These are phyloP conservation scores for Basileuterus tristriatus DNA, from an alignment of 2,797 vertebrate species.

Conservation along the genomic window DNA sequence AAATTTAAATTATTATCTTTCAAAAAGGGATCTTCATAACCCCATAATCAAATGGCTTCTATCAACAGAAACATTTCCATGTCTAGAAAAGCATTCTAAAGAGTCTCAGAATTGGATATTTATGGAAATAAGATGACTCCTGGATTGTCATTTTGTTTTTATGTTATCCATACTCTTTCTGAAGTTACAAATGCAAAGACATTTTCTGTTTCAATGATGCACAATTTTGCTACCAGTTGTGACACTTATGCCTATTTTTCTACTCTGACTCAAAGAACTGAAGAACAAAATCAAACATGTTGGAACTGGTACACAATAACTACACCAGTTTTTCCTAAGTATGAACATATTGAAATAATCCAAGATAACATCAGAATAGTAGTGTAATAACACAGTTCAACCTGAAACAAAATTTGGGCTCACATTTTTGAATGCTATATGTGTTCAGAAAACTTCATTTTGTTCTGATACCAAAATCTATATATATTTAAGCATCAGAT, in stretches of 20 bases:
- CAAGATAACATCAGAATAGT: background rate
- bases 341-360: background rate
- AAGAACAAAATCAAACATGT: slow-evolving; percentile 6
- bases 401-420: background rate
- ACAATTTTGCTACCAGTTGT: background rate
- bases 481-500: background rate
- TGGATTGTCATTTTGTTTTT: slow-evolving; percentile 50
- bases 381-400: background rate
- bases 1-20: slow-evolving; percentile 57
- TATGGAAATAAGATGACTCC: slow-evolving; percentile 53
- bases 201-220: background rate
- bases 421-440: background rate
- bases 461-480: background rate
- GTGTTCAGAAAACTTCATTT: background rate
- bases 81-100: slow-evolving; percentile 30
- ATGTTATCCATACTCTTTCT: background rate
- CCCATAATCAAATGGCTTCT: slow-evolving; percentile 41
- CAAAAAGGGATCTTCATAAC: slow-evolving; percentile 33
- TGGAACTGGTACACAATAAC: background rate
- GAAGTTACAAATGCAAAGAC: slow-evolving; percentile 37
- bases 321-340: background rate
- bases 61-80: slow-evolving; percentile 24
- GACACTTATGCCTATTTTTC: background rate
- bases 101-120: slow-evolving; percentile 38
- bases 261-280: background rate